Base-by-base conservation (phyloP, 2,113 vertebrate genomes). In the Pseudorasbora parva region DNA sequence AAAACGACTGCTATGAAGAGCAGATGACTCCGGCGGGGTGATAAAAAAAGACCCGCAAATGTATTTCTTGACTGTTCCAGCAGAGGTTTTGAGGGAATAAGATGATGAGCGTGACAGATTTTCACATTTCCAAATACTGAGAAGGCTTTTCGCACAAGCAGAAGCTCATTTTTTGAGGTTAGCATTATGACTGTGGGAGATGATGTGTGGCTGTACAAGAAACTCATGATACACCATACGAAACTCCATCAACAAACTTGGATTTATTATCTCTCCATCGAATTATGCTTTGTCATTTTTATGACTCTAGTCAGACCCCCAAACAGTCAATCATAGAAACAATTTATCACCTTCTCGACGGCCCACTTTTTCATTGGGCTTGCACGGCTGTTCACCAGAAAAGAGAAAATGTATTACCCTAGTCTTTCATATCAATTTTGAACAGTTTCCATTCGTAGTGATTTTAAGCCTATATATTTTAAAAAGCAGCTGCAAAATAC, bases 281-380 rank as follows among this genome's bases (percentile, higher is more conserved):
- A 78, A 81, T 86, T 62, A 84, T 54, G 82, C 82, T 85, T 75
- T 72, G 82, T 82, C 69, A 69, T 87, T 86, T 74, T 88, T 84
- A 83, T 47, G 69, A 85, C 72, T 77, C 75, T 83, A 83, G 87
- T 86, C 87, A 45, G 54, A 37, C 49, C 59, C n/a, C 21, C n/a
- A 82, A 10, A 73, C 3, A 27, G 77, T 59, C 23, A 80, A 85
- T 86, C 60, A 88, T 87, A 89, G 49, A 8, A 3, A 25, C n/a
- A 33, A 27, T 73, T 49, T 25, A 72, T 72, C 21, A 73, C 57
- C 54, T 23, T 17, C 47, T 43, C 9, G 30, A 43, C 33, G 54
- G 30, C 33, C 23, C 43, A 66, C n/a, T 77, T 68, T 84, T 56
- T 68, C 43, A 66, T 68, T 54, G 11, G 49, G 12, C 8, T 66